Percentiles rank a stretch among this genome's conserved stretches.
Evolutionary conservation across 2,113 vertebrate species (phyloP).

Genomic region (Pollimyrus isidori): DNA sequence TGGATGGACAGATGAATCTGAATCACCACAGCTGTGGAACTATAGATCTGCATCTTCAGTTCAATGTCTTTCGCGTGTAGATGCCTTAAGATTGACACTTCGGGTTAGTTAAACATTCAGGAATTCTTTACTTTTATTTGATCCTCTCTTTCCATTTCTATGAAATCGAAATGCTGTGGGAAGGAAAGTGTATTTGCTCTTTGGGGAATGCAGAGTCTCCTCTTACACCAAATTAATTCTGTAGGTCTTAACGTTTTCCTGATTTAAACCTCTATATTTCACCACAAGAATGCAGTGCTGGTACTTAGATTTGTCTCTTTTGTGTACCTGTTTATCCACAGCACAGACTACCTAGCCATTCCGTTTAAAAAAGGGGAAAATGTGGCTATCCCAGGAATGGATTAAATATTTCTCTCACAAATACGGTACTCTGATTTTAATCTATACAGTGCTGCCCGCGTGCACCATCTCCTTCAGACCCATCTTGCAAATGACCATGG

Average conservation of each 20-base stretch:
- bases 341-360: slow-evolving; percentile 89
- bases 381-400: slow-evolving; percentile 70
- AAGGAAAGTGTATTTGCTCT: not conserved
- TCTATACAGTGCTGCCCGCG: not conserved
- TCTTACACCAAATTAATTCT: not conserved
- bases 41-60: not conserved
- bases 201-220: not conserved
- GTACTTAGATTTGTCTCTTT: not conserved
- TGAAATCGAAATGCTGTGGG: not conserved
- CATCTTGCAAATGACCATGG: not conserved
- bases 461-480: not conserved
- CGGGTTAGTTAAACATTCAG: not conserved
- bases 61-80: not conserved
- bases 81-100: not conserved
- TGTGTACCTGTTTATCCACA: slow-evolving; percentile 49
- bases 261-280: not conserved
- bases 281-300: not conserved
- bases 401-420: slow-evolving; percentile 59
- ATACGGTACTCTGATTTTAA: slow-evolving; percentile 8
- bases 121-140: not conserved
- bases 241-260: not conserved
- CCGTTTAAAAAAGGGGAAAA: slow-evolving; percentile 88
- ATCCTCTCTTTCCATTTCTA: not conserved
- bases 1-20: not conserved
- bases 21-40: not conserved